Evolutionary conservation across 2,888 invertebrate species (phyloP), one percentile per base, ranked within the genome.

Genomic region (Drosophila algonquin): DNA sequence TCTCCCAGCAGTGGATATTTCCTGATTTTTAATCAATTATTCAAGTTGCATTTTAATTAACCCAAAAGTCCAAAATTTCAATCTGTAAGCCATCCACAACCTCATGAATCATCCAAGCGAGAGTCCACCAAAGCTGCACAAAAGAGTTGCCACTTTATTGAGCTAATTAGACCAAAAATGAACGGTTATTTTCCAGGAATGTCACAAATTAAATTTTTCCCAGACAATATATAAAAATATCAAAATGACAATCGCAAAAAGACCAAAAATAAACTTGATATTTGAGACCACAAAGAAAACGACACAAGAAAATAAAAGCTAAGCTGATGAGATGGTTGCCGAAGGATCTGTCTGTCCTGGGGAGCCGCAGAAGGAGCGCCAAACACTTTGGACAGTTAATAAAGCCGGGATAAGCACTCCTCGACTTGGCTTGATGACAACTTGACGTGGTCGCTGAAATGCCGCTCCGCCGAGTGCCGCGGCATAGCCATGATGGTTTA

Each of bases 381-480:
- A 72, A 67, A 73, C 59, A 75, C 72, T 68, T 61, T 48, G 70
- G 72, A 73, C 82, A 79, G 85, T 70, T 77, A 71, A 79, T 85
- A 77, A 77, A 73, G 76, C 68, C 76, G 72, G 67, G 69, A 79
- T 73, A 80, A 79, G 70, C 73, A 79, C 81, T 14, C 40, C 40
- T 77, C 63, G 71, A 73, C 59, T 63, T 73, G 63, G 56, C 58
- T 59, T 27, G 80, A 71, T 78, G 84, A 83, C 83, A 81, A 68
- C 87, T 81, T 81, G 75, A 71, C 74, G 75, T 71, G 45, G 69
- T 55, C 62, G 56, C 80, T 68, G 67, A 55, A 67, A 67, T 67
- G 65, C 68, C 32, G 67, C 55, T 50, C 57, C 50, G 51, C 52
- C 56, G 59, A 53, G n/a, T 56, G 24, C 40, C 40, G n/a, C 54